Percentiles rank a stretch among this genome's conserved stretches.
phyloP scores from a whole-genome alignment of 2,113 vertebrate genomes.

The Silurus glanis region DNA sequence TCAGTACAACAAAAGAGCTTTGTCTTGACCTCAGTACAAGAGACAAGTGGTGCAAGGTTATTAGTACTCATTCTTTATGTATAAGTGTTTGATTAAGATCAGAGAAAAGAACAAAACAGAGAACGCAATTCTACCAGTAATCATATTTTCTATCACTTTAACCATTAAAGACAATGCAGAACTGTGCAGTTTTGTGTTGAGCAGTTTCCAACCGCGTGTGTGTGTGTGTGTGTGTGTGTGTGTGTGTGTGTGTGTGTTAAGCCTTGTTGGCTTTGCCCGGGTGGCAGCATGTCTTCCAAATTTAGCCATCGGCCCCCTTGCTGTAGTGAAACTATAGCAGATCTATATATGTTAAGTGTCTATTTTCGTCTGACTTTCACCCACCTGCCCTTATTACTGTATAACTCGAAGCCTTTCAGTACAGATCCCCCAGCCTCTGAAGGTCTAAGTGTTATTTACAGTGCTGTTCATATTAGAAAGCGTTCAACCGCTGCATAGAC shows the following conservation, averaged over 20 bases:
- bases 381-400: neutral
- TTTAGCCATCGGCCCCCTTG: constrained; percentile 30
- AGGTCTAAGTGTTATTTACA: neutral
- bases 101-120: neutral
- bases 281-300: constrained; percentile 28
- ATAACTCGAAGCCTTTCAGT: neutral
- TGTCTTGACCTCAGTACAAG: neutral
- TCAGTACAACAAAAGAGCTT: neutral
- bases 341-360: constrained; percentile 10
- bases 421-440: no score
- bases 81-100: neutral
- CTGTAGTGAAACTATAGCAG: constrained; percentile 38
- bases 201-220: neutral
- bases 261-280: neutral
- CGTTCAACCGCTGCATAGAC: neutral
- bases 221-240: no score
- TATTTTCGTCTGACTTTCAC: constrained; percentile 50
- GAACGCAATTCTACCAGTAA: neutral
- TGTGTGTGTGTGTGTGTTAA: neutral
- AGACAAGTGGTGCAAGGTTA: neutral
- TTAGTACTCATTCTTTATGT: neutral
- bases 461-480: neutral
- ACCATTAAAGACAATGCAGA: neutral
- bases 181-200: neutral
- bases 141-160: neutral